Evolutionary conservation across 2,113 vertebrate species (phyloP), one percentile per base, ranked within the genome.

Genomic region (Suncus etruscus): DNA sequence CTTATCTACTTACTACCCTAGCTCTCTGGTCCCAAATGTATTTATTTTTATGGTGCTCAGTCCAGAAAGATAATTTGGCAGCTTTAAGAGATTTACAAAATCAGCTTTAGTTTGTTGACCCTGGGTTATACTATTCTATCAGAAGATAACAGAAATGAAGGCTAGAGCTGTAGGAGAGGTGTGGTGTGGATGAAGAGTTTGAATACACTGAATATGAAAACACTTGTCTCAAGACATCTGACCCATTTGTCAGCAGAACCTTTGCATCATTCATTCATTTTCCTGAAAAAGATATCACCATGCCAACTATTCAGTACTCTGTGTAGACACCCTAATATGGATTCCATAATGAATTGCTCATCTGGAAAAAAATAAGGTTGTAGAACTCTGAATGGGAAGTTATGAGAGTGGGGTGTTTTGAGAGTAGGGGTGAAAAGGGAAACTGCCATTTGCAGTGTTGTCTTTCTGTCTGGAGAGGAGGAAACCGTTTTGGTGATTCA

Each of bases 41-140:
- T 95, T 94, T 25, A 29, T 76, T 90, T 95, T 96, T 89, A 80
- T 31, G 83, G 81, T 77, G 50, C 50, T 72, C 61, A 48, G 50
- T 77, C 18, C 86, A 81, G 86, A 81, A 69, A 86, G 77, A 39
- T 82, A 88, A 83, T 18, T 10, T 90, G 95, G 68, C 65, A 74
- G 79, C 95, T 96, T 81, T 68, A 92, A 95, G 89, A 0, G 61
- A 66, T 93, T 90, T 94, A 39, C 75, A 92, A 93, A 93, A 84
- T 89, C 88, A 90, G 1, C 66, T 93, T 50, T 90, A 82, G 90
- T 96, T 87, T 83, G 73, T 70, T 47, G 22, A 72, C n/a, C 69
- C 0, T 61, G 63, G 69, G 84, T 51, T 81, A 32, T 20, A 69
- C 48, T 68, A 79, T 95, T 86, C 91, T 72, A 25, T 32, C 70